Evolutionary conservation across 2,888 invertebrate species (phyloP).

Genomic region (Scrobipalpa costella): DNA sequence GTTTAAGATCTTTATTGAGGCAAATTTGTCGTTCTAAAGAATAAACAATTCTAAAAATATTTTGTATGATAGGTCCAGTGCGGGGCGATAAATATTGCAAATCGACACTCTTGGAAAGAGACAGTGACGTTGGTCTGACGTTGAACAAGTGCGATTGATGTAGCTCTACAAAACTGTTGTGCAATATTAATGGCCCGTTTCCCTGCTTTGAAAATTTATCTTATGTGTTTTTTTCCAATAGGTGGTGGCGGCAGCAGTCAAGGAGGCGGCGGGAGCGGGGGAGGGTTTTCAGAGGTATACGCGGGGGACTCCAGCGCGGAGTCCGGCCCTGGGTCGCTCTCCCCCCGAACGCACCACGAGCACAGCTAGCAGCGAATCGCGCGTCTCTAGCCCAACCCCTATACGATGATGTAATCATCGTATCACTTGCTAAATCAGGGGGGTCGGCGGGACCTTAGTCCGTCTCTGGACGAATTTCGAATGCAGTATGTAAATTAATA

Average conservation of each 20-base stretch:
- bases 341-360: slow-evolving; percentile 71
- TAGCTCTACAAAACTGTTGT: too few relatives aligned
- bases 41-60: not conserved
- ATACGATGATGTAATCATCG: slow-evolving; percentile 28
- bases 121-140: too few relatives aligned
- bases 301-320: slow-evolving; percentile 76
- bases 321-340: slow-evolving; percentile 73
- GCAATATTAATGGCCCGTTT: too few relatives aligned
- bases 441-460: slow-evolving; percentile 15
- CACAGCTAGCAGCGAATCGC: slow-evolving; percentile 68
- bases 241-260: slow-evolving; percentile 51
- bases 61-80: not conserved
- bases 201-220: not conserved
- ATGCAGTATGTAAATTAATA: slow-evolving; percentile 23
- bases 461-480: not conserved
- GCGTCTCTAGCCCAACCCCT: slow-evolving; percentile 25
- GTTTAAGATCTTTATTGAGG: not conserved
- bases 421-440: not conserved
- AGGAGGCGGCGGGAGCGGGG: slow-evolving; percentile 69
- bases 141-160: too few relatives aligned
- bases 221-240: not conserved
- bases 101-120: too few relatives aligned
- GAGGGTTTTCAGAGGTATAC: slow-evolving; percentile 74
- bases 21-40: not conserved
- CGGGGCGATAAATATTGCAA: too few relatives aligned